Percentiles rank a stretch among this genome's conserved stretches.
These are phyloP conservation scores for Amphilophus citrinellus DNA, from an alignment of 2,113 vertebrate species.

Conservation along the genomic window DNA sequence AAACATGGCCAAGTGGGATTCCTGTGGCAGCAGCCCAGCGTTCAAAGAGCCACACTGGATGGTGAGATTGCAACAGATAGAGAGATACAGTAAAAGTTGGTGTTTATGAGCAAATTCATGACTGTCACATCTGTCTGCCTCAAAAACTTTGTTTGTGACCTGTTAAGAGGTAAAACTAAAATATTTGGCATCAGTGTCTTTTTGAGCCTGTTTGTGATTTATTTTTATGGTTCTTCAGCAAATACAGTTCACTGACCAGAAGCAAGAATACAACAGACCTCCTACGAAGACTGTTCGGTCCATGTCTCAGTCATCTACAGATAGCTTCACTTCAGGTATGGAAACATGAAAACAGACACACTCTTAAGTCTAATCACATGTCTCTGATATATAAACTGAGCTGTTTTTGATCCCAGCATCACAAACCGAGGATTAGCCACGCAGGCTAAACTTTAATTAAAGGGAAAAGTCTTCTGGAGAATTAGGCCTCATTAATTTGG, in stretches of 20 bases:
- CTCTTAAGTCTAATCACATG: constrained; percentile 45
- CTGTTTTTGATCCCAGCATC: constrained; percentile 38
- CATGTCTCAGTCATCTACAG: constrained; percentile 90
- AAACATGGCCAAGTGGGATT: constrained; percentile 57
- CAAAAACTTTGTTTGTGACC: neutral
- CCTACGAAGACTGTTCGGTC: constrained; percentile 88
- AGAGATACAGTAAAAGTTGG: neutral
- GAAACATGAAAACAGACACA: constrained; percentile 13
- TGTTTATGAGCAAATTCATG: neutral
- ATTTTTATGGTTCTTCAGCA: constrained; percentile 61
- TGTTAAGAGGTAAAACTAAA: neutral
- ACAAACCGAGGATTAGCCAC: constrained; percentile 41
- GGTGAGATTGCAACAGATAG: constrained; percentile 50
- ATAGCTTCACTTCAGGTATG: constrained; percentile 92
- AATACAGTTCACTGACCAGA: constrained; percentile 91
- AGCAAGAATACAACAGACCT: constrained; percentile 92
- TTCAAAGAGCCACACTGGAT: constrained; percentile 52
- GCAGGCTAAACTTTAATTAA: constrained; percentile 49
- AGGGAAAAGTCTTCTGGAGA: constrained; percentile 47
- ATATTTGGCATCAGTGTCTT: neutral
- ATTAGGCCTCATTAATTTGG: constrained; percentile 50
- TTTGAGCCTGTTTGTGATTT: neutral
- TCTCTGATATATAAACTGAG: constrained; percentile 27
- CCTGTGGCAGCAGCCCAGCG: constrained; percentile 32
- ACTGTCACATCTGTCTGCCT: neutral